phyloP scores from a whole-genome alignment of 2,113 vertebrate genomes.

The Pycnonotus jocosus region DNA sequence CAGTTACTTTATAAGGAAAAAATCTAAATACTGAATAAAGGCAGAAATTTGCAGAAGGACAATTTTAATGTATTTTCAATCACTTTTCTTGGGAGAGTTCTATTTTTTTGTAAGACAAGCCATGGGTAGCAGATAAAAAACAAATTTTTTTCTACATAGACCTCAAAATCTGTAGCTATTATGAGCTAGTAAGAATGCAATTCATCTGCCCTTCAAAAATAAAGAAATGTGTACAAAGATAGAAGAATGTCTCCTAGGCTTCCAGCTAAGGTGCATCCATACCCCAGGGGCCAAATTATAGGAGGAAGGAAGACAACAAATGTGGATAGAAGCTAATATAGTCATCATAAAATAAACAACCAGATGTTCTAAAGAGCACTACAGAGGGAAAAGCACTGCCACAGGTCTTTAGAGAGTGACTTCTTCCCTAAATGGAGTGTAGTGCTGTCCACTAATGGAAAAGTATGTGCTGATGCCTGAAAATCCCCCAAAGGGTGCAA shows the following conservation, averaged over 20 bases:
- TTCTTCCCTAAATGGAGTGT: not conserved
- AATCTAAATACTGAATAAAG: not conserved
- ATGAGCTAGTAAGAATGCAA: not conserved
- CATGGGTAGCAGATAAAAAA: not conserved
- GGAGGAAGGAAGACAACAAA: not conserved
- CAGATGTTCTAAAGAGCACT: not conserved
- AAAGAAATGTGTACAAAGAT: not conserved
- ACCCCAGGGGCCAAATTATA: not conserved
- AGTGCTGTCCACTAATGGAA: not conserved
- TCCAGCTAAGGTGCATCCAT: not conserved
- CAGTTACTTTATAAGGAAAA: not conserved
- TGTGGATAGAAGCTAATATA: not conserved
- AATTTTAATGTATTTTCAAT: not conserved
- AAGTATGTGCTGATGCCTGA: not conserved
- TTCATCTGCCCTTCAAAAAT: not conserved
- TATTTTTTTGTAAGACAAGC: not conserved
- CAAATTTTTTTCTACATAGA: not conserved
- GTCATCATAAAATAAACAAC: not conserved
- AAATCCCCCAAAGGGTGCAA: not conserved
- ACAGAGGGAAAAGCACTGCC: not conserved
- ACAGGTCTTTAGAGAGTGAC: not conserved
- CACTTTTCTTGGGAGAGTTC: not conserved
- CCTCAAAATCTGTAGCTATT: not conserved
- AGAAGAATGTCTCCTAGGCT: not conserved
- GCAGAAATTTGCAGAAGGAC: not conserved